phyloP scores from a whole-genome alignment of 2,888 invertebrate species.

The Taphrorychus bicolor region DNA sequence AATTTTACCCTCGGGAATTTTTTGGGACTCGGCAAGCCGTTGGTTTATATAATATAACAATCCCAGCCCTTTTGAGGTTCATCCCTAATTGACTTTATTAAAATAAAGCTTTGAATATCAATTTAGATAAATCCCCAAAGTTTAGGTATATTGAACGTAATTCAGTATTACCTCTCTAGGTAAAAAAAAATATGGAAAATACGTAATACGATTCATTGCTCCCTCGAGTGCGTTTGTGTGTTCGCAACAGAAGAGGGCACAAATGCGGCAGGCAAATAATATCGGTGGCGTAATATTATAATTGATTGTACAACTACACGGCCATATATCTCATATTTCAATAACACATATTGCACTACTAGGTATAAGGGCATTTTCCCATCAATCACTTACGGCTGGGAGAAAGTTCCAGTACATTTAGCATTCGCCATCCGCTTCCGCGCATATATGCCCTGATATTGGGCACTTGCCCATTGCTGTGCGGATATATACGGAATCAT shows the following conservation, averaged over 20 bases:
- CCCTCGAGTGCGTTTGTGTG: conserved; percentile 28
- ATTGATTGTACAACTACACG: conserved; percentile 51
- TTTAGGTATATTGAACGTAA: too few relatives aligned
- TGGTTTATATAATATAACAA: too few relatives aligned
- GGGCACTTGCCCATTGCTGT: conserved; percentile 51
- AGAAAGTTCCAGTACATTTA: conserved; percentile 61
- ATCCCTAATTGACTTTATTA: too few relatives aligned
- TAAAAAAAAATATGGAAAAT: not conserved
- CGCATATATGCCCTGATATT: conserved; percentile 49
- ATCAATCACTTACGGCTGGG: conserved; percentile 62
- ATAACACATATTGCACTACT: conserved; percentile 59
- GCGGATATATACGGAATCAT: conserved; percentile 36
- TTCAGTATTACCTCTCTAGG: conserved; percentile 41
- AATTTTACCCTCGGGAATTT: conserved; percentile 57
- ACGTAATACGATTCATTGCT: conserved; percentile 16
- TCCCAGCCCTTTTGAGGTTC: too few relatives aligned
- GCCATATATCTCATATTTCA: conserved; percentile 58
- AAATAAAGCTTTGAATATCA: too few relatives aligned
- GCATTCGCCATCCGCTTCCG: conserved; percentile 57
- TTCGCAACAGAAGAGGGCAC: conserved; percentile 33
- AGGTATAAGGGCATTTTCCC: conserved; percentile 59
- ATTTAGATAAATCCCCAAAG: too few relatives aligned
- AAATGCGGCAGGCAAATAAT: conserved; percentile 30
- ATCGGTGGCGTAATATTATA: conserved; percentile 47
- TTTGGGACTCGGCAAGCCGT: conserved; percentile 51